Base-by-base conservation (phyloP, 2,888 invertebrate species). In the Ischnus inquisitorius region DNA sequence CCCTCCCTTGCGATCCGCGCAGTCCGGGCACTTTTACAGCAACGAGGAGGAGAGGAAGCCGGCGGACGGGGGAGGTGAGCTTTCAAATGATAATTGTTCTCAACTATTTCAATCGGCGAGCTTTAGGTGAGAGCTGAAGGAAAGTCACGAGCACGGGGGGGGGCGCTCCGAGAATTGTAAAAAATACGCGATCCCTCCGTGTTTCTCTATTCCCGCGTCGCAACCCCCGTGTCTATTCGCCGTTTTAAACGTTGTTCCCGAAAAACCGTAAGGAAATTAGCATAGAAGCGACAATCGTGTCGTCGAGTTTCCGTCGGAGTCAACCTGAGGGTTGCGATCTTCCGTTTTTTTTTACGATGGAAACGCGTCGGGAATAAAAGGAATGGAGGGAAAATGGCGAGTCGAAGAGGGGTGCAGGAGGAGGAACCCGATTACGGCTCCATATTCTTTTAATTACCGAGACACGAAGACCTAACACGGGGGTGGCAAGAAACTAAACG, bases 381-480 rank as follows among this genome's bases (percentile, higher is more conserved):
- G 85, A 87, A 87, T 87, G 76, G 69, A 71, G 75, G 74, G 71
- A 76, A 28, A 54, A 46, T 62, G 10, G 60, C 43, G 46, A 10
- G n/a, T 22, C 25, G 60, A 74, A 51, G 67, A 48, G 28, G 4
- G 68, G 12, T 12, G 71, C 10, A 51, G 19, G 48, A 16, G 65
- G 77, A 60, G 78, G 88, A 85, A 88, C 68, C 88, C 90, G 91
- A 91, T 92, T 92, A 92, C 89, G 86, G 84, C 87, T 88, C 91
- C 90, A 91, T 93, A 91, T 92, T 92, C 91, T 93, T 93, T 93
- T 93, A 93, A 93, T 93, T 93, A 92, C 91, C 91, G 85, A 65
- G 34, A 76, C 78, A 79, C 79, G 41, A 75, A 67, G 76, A 79
- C 77, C 82, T 74, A 80, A 84, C 79, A 76, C 46, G 80, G 84